Evolutionary conservation across 2,888 invertebrate genomes (phyloP), one percentile per base, ranked within the genome.

Genomic region (Sinotaia quadrata): DNA sequence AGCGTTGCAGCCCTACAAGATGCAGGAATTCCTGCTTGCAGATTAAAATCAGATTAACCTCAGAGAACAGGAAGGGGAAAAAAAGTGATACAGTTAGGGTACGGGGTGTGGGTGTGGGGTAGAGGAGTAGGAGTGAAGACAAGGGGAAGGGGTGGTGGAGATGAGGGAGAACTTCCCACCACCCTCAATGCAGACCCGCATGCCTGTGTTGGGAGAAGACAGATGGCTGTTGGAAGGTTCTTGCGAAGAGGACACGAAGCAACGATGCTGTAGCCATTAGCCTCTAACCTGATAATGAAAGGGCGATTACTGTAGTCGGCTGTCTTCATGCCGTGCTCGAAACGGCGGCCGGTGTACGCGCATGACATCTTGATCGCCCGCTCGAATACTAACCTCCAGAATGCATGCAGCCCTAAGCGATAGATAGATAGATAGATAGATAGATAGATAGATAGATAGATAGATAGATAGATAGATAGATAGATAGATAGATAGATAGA

Each of bases 241-340:
- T 10, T 58, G 58, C 41, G 37, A n/a, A 58, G 37, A 58, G 37
- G 58, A 58, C 58, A 58, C 12, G 58, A n/a, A 15, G 58, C 33
- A 12, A n/a, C 37, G 37, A 36, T 58, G 58, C 41, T 58, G 36
- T 58, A 27, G 37, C 37, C 58, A 58, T 58, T 41, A 58, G 15
- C 24, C 58, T 31, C 58, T 58, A 58, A 58, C n/a, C 41, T 27
- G 36, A 37, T 58, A 41, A 58, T 58, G 37, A 58, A 58, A 58
- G 27, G 58, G 58, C 27, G 34, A 58, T 58, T 27, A 58, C 10
- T 58, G 27, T 8, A 21, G 18, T 27, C 24, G n/a, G 24, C 58
- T 36, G 8, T 41, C 58, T 5, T 18, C 33, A n/a, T 10, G 56
- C 12, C 18, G 24, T 47, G 8, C 47, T 5, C 47, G 24, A 7